Percentiles rank a stretch among this genome's conserved stretches.
These are phyloP conservation scores for Macaria notata DNA, from an alignment of 2,888 invertebrate species.

Conservation along the genomic window DNA sequence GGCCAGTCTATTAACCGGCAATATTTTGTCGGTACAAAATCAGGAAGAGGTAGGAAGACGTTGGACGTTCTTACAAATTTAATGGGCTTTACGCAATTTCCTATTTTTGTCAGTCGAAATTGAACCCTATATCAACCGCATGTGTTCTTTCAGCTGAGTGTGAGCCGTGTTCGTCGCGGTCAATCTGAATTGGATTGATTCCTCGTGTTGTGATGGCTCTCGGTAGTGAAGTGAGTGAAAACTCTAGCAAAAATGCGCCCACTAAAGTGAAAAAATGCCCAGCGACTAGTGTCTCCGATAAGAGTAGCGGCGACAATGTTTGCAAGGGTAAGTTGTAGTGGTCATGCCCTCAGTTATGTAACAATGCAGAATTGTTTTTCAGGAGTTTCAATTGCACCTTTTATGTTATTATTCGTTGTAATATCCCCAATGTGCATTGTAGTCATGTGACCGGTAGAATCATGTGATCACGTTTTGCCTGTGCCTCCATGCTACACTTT, in stretches of 20 bases:
- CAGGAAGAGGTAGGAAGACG: slow-evolving; percentile 17
- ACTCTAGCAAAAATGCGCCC: slow-evolving; percentile 70
- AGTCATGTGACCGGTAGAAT: slow-evolving; percentile 69
- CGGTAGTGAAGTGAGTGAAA: slow-evolving; percentile 82
- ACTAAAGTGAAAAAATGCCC: slow-evolving; percentile 80
- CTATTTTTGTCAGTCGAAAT: slow-evolving; percentile 62
- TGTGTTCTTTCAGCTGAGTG: slow-evolving; percentile 80
- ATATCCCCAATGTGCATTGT: slow-evolving; percentile 31
- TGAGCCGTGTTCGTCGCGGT: slow-evolving; percentile 76
- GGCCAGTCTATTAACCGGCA: slow-evolving; percentile 31
- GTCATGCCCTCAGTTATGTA: slow-evolving; percentile 78
- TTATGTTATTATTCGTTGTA: slow-evolving; percentile 2
- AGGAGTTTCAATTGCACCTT: slow-evolving; percentile 17
- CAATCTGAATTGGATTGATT: slow-evolving; percentile 75
- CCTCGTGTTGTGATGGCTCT: slow-evolving; percentile 83
- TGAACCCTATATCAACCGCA: slow-evolving; percentile 77
- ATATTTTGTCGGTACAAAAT: slow-evolving; percentile 25
- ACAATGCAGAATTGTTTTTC: slow-evolving; percentile 60
- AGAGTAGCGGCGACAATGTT: slow-evolving; percentile 67
- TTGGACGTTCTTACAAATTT: slow-evolving; percentile 34
- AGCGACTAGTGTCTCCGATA: slow-evolving; percentile 66
- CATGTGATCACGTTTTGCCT: slow-evolving; percentile 58
- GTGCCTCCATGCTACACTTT: slow-evolving; percentile 18
- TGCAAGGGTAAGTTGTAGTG: slow-evolving; percentile 74
- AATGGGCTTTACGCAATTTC: slow-evolving; percentile 36